These are phyloP conservation scores for Porites lobata DNA, from an alignment of 92 coral and sea anemone genomes.

Conservation along the genomic window DNA sequence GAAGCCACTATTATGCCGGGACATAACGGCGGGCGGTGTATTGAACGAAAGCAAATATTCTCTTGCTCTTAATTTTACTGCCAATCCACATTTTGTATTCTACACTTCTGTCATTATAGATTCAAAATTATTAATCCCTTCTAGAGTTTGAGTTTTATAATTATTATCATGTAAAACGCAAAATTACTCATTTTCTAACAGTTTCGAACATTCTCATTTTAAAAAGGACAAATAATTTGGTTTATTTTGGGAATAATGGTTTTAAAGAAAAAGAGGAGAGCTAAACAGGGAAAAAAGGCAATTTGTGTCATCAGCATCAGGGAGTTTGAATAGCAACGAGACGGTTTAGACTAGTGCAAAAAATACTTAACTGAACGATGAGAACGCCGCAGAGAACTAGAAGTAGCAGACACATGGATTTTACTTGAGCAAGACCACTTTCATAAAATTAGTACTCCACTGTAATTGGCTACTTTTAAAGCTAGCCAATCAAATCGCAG, in stretches of 20 bases:
- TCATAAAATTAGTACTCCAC: constrained; percentile 82
- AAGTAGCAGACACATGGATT: neutral
- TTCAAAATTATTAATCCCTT: neutral
- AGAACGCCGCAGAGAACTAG: neutral
- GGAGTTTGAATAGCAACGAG: too few relatives aligned
- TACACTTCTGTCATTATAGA: neutral
- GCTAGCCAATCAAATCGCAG: constrained; percentile 82
- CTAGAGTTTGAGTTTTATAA: neutral
- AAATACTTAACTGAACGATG: too few relatives aligned
- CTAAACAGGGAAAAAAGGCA: neutral
- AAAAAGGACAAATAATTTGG: neutral
- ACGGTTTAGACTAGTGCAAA: too few relatives aligned
- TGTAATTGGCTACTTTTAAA: constrained; percentile 94
- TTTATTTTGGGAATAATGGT: neutral
- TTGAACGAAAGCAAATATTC: constrained; percentile 43
- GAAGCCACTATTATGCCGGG: constrained; percentile 36
- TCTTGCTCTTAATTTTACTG: constrained; percentile 9
- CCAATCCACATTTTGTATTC: constrained; percentile 5
- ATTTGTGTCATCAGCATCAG: neutral
- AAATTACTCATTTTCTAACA: neutral
- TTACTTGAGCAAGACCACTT: constrained; percentile 18
- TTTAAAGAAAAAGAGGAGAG: neutral
- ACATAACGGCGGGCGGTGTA: constrained; percentile 22
- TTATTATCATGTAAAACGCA: neutral
- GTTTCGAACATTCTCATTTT: too few relatives aligned